These are phyloP conservation scores for Cichlasoma orientale DNA, from an alignment of 2,797 vertebrate species.

Conservation along the genomic window DNA sequence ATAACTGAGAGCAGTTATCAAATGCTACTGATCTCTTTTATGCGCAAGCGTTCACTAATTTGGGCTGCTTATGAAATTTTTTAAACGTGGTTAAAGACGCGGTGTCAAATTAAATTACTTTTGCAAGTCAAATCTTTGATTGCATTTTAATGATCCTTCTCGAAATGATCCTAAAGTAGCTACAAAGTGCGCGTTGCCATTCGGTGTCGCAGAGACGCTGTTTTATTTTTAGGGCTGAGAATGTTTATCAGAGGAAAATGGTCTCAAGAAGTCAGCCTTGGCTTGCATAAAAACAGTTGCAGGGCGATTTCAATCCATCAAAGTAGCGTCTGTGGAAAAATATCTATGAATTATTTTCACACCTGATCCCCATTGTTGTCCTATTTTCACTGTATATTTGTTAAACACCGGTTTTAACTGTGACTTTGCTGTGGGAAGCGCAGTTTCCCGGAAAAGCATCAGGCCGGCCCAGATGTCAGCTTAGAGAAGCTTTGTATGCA, in stretches of 20 bases:
- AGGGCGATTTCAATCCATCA: not conserved
- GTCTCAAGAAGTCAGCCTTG: not conserved
- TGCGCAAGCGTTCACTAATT: slow-evolving; percentile 13
- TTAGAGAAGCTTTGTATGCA: slow-evolving; percentile 76
- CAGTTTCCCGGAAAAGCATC: slow-evolving; percentile 74
- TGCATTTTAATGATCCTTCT: not conserved
- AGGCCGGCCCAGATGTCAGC: slow-evolving; percentile 77
- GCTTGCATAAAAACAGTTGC: not conserved
- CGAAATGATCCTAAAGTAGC: not conserved
- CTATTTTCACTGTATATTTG: slow-evolving; percentile 57
- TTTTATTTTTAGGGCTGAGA: not conserved
- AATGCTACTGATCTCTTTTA: slow-evolving; percentile 16
- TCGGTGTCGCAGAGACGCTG: not conserved
- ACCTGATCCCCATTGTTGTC: slow-evolving; percentile 38
- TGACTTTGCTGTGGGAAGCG: slow-evolving; percentile 63
- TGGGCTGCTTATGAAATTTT: not conserved
- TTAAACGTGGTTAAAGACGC: not conserved
- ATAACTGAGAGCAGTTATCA: slow-evolving; percentile 28
- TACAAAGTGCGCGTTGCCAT: not conserved
- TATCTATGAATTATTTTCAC: slow-evolving; percentile 27
- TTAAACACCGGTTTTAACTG: slow-evolving; percentile 58
- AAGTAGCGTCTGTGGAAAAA: slow-evolving; percentile 2
- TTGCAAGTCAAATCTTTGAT: not conserved
- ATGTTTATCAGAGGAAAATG: not conserved
- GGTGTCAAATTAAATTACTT: not conserved